phyloP scores from a whole-genome alignment of 1,140 invertebrate species.

The Popillia japonica region DNA sequence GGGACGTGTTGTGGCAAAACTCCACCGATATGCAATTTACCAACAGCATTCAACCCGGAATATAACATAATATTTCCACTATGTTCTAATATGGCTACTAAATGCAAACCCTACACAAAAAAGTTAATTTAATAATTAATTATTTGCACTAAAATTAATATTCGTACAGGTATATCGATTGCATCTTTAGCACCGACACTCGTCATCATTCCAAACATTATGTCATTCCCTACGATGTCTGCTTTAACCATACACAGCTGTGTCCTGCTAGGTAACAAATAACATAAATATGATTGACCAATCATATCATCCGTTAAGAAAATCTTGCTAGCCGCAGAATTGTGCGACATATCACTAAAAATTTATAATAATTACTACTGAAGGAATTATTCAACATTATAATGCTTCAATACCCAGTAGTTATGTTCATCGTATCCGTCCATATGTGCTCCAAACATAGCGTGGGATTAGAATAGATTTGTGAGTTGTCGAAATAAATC shows the following conservation, averaged over 20 bases:
- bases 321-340: conserved; percentile 74
- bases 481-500: conserved; percentile 21
- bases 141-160: neutral
- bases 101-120: conserved; percentile 71
- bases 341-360: conserved; percentile 59
- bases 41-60: conserved; percentile 79
- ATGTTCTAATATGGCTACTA: conserved; percentile 84
- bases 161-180: conserved; percentile 73
- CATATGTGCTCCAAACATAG: conserved; percentile 89
- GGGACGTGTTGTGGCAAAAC: conserved; percentile 70
- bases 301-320: conserved; percentile 85
- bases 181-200: conserved; percentile 85
- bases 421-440: conserved; percentile 71
- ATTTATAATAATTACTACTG: conserved; percentile 40
- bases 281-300: conserved; percentile 85
- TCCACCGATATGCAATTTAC: conserved; percentile 84
- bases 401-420: conserved; percentile 38
- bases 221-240: conserved; percentile 67
- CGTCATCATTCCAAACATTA: conserved; percentile 78
- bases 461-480: conserved; percentile 70
- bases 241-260: conserved; percentile 79
- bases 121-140: neutral
- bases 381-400: neutral
- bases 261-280: conserved; percentile 74
- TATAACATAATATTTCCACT: conserved; percentile 84